Evolutionary conservation across 2,888 invertebrate species (phyloP).

Genomic region (Phaonia tiefii): DNA sequence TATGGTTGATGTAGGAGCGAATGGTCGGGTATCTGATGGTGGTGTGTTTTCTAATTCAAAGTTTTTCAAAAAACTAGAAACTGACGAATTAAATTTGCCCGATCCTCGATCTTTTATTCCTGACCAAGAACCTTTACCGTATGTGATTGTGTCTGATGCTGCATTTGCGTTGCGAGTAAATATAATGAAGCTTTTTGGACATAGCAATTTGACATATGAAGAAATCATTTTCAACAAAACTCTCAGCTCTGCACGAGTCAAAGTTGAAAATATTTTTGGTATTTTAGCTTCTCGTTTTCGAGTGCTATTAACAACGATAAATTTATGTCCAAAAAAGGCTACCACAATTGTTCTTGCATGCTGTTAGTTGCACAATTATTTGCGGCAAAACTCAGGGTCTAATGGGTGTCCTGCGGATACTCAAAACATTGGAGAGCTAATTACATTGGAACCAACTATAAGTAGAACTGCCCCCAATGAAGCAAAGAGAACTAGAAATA

Average conservation of each 20-base stretch:
- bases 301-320: no score
- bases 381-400: conserved; percentile 3
- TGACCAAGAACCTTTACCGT: background rate
- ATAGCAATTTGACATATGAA: conserved; percentile 9
- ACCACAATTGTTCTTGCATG: no score
- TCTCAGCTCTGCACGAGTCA: no score
- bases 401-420: background rate
- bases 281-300: no score
- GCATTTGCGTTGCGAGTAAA: background rate
- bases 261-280: no score
- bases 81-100: background rate
- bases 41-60: no score
- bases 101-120: background rate
- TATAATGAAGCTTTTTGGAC: conserved; percentile 19
- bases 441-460: conserved; percentile 8
- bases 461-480: conserved; percentile 2
- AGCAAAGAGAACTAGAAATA: conserved; percentile 6
- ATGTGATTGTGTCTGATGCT: no score
- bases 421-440: background rate
- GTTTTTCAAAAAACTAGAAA: background rate
- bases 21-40: no score
- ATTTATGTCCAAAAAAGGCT: no score
- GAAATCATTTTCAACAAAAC: conserved; percentile 11
- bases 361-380: conserved; percentile 12
- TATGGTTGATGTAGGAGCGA: no score